Base-by-base conservation (phyloP, 2,888 invertebrate species). In the Dicycla oo region DNA sequence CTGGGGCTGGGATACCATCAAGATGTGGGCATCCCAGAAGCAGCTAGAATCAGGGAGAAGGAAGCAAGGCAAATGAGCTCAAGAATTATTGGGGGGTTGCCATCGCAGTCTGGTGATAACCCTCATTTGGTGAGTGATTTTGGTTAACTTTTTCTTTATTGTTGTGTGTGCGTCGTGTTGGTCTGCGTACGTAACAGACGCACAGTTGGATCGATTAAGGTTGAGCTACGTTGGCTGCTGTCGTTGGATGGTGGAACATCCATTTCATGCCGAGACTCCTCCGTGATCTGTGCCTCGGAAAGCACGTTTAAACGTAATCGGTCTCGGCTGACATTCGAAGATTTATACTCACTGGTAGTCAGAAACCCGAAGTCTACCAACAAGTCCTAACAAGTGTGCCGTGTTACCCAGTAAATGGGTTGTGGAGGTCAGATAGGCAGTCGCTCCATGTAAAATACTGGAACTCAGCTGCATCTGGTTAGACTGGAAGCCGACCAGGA, bases 81-180 rank as follows among this genome's bases (percentile, higher is more conserved):
- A 18, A 89, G 89, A 71, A 90, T 92, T 23, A 84, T 87, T 0
- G 91, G 91, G 0, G 92, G 92, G 0, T 47, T 80, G 20, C 68
- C 74, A 0, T 80, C 87, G 0, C 49, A 34, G 10, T 11, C 11
- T 3, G 81, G 82, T 0, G 82, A 86, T 1, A 80, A 86, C 54
- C 84, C 82, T 0, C 77, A 85, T 67, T 73, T 87, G 77, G 87
- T 86, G 26, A 86, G 78, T 23, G 6, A 38, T 18, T 18, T 18
- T 26, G n/a, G n/a, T n/a, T n/a, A n/a, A n/a, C n/a, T n/a, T n/a
- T n/a, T n/a, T n/a, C n/a, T n/a, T n/a, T n/a, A n/a, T n/a, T n/a
- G n/a, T n/a, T n/a, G n/a, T n/a, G n/a, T n/a, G n/a, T n/a, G n/a
- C n/a, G n/a, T n/a, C n/a, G n/a, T n/a, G n/a, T n/a, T n/a, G n/a